Evolutionary conservation across 2,113 vertebrate genomes (phyloP).

Genomic region (Chionomys nivalis): DNA sequence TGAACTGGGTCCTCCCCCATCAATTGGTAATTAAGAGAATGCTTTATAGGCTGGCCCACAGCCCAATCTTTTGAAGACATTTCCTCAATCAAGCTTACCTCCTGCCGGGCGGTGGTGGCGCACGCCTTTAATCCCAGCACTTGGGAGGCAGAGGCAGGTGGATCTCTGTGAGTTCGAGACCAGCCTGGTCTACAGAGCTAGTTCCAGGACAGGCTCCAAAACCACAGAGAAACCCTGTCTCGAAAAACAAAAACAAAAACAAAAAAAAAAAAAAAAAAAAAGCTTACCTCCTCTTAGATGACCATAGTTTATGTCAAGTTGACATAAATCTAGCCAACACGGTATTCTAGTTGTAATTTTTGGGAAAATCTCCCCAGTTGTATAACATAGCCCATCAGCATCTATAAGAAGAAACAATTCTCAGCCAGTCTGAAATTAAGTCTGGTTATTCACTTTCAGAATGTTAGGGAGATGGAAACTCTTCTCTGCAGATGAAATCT

Average conservation of each 20-base stretch:
- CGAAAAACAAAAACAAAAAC: no score
- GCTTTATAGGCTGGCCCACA: no score
- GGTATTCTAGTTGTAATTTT: slow-evolving; percentile 40
- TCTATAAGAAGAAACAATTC: slow-evolving; percentile 1
- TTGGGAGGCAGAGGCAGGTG: no score
- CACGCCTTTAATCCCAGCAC: no score
- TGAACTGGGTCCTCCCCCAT: not conserved
- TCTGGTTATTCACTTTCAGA: slow-evolving; percentile 18
- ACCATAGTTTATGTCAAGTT: not conserved
- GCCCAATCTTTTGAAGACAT: not conserved
- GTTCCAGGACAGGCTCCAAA: no score
- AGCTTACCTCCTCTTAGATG: not conserved
- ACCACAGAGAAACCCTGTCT: no score
- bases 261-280: no score
- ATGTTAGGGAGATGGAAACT: slow-evolving; percentile 38
- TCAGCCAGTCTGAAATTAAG: slow-evolving; percentile 36
- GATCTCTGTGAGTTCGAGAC: no score
- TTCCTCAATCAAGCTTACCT: not conserved
- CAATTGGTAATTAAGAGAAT: not conserved
- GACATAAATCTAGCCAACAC: not conserved
- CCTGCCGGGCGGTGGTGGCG: no score
- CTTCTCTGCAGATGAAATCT: not conserved
- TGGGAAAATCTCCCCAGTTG: not conserved
- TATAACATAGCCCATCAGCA: not conserved
- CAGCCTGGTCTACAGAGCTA: no score